Evolutionary conservation across 2,797 vertebrate species (phyloP).

Genomic region (Catharus ustulatus): DNA sequence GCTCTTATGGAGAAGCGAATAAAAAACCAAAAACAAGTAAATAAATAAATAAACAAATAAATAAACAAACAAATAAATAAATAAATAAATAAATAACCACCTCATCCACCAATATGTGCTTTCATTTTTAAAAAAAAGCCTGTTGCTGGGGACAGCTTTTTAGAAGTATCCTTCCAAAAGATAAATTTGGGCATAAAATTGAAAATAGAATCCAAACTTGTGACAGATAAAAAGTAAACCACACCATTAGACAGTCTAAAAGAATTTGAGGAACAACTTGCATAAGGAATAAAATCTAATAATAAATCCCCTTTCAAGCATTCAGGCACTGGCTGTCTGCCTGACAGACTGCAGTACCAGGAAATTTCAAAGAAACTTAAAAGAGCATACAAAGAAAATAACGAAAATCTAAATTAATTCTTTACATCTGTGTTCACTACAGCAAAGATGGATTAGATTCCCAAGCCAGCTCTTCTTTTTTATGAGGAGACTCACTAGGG

Average conservation of each 20-base stretch:
- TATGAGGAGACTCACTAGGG: not conserved
- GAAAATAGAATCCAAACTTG: constrained; percentile 28
- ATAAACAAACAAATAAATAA: too few species aligned
- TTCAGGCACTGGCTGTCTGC: not conserved
- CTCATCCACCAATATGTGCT: not conserved
- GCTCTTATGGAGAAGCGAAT: not conserved
- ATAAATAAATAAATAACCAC: too few species aligned
- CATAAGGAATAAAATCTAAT: constrained; percentile 28
- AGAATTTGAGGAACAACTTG: constrained; percentile 18
- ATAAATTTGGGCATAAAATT: not conserved
- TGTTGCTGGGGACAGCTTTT: constrained; percentile 1
- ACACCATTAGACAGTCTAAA: not conserved
- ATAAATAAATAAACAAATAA: not conserved
- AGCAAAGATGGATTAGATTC: not conserved
- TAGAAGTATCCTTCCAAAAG: constrained; percentile 6
- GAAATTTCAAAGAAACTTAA: constrained; percentile 2
- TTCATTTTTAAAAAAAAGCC: not conserved
- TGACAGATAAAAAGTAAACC: constrained; percentile 27
- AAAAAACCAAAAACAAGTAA: not conserved
- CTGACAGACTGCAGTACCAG: not conserved
- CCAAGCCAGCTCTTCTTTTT: not conserved
- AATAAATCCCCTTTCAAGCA: constrained; percentile 34
- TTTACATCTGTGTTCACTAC: not conserved
- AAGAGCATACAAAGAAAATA: not conserved
- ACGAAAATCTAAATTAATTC: not conserved